These are phyloP conservation scores for Pissodes strobi DNA, from an alignment of 1,140 invertebrate species.

Conservation along the genomic window DNA sequence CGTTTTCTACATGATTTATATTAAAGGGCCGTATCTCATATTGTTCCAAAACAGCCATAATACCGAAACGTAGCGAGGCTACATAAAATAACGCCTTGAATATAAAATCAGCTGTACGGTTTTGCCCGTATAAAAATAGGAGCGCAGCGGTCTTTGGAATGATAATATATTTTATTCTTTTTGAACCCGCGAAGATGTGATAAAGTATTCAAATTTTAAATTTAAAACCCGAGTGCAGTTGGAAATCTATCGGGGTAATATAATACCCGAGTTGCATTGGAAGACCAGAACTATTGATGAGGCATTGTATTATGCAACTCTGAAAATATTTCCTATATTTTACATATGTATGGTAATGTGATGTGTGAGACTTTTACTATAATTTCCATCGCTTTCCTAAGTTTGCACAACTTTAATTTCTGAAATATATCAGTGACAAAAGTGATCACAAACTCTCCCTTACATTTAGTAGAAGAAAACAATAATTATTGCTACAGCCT, in stretches of 20 bases:
- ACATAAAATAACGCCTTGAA: constrained; percentile 28
- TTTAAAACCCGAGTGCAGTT: constrained; percentile 7
- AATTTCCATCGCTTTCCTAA: too few species aligned
- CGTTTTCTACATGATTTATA: constrained; percentile 28
- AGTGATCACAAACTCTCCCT: too few species aligned
- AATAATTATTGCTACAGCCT: too few species aligned
- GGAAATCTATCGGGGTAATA: constrained; percentile 6
- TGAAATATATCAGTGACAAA: too few species aligned
- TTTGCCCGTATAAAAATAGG: constrained; percentile 17
- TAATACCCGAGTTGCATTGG: background rate
- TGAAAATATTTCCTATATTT: too few species aligned
- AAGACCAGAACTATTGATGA: too few species aligned
- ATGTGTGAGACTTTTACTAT: too few species aligned
- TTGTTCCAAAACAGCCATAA: constrained; percentile 34
- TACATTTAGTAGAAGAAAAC: too few species aligned
- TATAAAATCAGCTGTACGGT: constrained; percentile 21
- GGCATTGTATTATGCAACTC: too few species aligned
- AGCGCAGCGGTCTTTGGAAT: constrained; percentile 13
- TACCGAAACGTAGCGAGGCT: constrained; percentile 20
- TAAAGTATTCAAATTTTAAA: constrained; percentile 27
- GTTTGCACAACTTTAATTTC: too few species aligned
- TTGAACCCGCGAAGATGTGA: constrained; percentile 18
- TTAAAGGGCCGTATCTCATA: constrained; percentile 24
- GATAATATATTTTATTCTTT: constrained; percentile 27
- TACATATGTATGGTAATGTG: too few species aligned